Percentiles rank a stretch among this genome's conserved stretches.
These are phyloP conservation scores for Cecidostiba fungosa DNA, from an alignment of 2,888 invertebrate species.

Conservation along the genomic window DNA sequence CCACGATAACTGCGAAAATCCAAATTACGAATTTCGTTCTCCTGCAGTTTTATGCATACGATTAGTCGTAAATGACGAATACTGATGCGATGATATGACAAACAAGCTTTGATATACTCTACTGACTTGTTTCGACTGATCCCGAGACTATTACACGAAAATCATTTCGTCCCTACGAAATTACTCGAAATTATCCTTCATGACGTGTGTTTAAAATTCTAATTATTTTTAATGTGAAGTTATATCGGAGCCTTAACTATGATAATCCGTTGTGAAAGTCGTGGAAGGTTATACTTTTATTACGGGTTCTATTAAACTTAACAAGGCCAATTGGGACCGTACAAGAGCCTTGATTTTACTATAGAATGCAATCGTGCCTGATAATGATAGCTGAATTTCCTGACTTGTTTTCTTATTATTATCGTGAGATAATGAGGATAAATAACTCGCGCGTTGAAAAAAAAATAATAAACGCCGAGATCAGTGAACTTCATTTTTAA, in stretches of 20 bases:
- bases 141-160: not conserved
- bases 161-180: not conserved
- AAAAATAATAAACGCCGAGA: not conserved
- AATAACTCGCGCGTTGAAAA: slow-evolving; percentile 18
- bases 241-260: slow-evolving; percentile 50
- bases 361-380: slow-evolving; percentile 69
- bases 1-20: slow-evolving; percentile 12
- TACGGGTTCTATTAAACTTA: slow-evolving; percentile 75
- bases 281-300: slow-evolving; percentile 72
- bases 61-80: too few relatives aligned
- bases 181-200: not conserved
- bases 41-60: too few relatives aligned
- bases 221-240: slow-evolving; percentile 52
- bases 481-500: slow-evolving; percentile 23
- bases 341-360: slow-evolving; percentile 75
- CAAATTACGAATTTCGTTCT: too few relatives aligned
- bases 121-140: too few relatives aligned
- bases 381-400: slow-evolving; percentile 68
- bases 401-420: slow-evolving; percentile 56
- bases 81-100: too few relatives aligned
- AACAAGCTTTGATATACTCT: not conserved
- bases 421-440: slow-evolving; percentile 40
- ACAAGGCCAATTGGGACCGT: slow-evolving; percentile 77
- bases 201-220: not conserved
- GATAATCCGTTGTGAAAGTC: slow-evolving; percentile 60